A percentile compares a stretch with the other conserved stretches of the same genome.
Conservation (phyloP, 2,113 vertebrate genomes). For the Tenebrosternarchus preto region DNA sequence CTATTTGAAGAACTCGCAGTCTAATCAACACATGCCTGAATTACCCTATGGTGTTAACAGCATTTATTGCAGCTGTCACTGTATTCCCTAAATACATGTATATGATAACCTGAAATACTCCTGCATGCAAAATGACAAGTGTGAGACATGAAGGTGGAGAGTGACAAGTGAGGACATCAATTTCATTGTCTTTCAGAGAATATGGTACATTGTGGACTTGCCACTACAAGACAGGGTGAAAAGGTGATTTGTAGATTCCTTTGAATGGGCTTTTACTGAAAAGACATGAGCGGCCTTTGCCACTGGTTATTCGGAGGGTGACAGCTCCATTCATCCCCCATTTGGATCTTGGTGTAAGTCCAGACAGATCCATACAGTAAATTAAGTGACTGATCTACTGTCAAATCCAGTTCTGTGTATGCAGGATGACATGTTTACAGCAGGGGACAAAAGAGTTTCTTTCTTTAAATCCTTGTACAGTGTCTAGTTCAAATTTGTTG, state of each 20-base stretch:
- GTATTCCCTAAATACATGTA: too few species aligned
- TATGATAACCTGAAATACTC: not conserved
- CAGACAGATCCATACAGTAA: constrained; percentile 68
- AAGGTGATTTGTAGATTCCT: not conserved
- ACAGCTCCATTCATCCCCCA: constrained; percentile 80
- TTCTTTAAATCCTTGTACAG: constrained; percentile 72
- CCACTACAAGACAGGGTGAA: too few species aligned
- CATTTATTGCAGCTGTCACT: too few species aligned
- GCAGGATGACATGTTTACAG: constrained; percentile 67
- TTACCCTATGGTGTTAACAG: too few species aligned
- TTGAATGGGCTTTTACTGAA: not conserved
- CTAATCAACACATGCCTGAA: too few species aligned
- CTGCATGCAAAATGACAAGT: not conserved
- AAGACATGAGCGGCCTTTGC: not conserved
- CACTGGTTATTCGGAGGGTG: constrained; percentile 55
- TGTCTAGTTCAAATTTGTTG: constrained; percentile 79
- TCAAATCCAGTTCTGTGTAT: constrained; percentile 70
- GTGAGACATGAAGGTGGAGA: not conserved
- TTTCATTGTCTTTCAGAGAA: not conserved
- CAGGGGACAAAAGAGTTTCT: constrained; percentile 72
- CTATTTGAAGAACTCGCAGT: too few species aligned
- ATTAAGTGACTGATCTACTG: constrained; percentile 68
- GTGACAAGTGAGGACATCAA: not conserved
- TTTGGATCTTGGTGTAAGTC: constrained; percentile 78
- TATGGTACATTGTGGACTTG: too few species aligned